Evolutionary conservation across 1,140 invertebrate genomes (phyloP), one percentile per base, ranked within the genome.

Genomic region (Pinna nobilis): DNA sequence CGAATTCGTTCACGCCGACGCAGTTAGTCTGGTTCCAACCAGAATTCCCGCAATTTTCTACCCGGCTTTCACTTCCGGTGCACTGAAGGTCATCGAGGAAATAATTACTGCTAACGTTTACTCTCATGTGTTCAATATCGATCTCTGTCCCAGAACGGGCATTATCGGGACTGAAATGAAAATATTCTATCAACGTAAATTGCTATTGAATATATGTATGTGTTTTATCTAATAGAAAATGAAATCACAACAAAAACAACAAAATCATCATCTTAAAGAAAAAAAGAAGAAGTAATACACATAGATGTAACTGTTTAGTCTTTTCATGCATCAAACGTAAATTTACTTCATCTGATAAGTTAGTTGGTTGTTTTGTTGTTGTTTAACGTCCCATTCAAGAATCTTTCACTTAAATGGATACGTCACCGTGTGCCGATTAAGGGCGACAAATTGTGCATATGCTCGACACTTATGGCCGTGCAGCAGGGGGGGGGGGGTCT

Each of bases 1-100:
- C 93, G 82, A 94, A 94, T 88, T 95, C 94, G n/a, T 90, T 89
- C 82, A 11, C 7, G 28, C 94, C 20, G 30, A 47, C 50, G 3
- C 37, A 93, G 75, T 93, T 91, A 83, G 94, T 95, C 32, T 81
- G 57, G 53, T 93, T 93, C 93, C 93, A 94, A n/a, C 90, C 88
- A 80, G 90, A 91, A 76, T 93, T 92, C 1, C 88, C 87, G 81
- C 94, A 95, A 32, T 92, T 86, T 32, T 92, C 87, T 6, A 95
- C 79, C 39, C 87, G 87, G 0, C 90, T 90, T 83, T 95, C 94
- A 64, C 92, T 93, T 30, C 94, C 94, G 2, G 79, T 77, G 79
- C 94, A 95, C 66, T 90, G 90, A 0, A 95, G 91, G 73, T 91
- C 90, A 73, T 95, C 93, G 33, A 95, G 82, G 87, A 20, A 78